Conservation (phyloP, 1,140 invertebrate genomes). For the Drosophila yakuba region DNA sequence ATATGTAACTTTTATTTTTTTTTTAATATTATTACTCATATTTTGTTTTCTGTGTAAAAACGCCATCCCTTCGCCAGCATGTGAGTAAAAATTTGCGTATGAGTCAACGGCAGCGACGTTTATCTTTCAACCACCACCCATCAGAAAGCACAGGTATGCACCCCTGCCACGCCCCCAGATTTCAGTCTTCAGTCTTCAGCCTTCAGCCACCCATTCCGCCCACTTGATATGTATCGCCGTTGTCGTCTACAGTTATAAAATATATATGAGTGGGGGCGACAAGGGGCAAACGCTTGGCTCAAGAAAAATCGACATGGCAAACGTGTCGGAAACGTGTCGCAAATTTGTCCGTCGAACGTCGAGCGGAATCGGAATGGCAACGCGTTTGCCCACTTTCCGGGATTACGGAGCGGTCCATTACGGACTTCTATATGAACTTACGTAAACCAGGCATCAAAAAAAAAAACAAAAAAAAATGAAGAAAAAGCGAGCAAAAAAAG, state of each 20-base stretch:
- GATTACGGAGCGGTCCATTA: constrained; percentile 59
- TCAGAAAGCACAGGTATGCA: constrained; percentile 52
- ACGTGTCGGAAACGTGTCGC: constrained; percentile 80
- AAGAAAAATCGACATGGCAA: constrained; percentile 81
- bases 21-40: background rate
- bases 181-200: background rate
- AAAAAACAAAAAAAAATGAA: background rate
- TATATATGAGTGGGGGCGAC: constrained; percentile 71
- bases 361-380: constrained; percentile 46
- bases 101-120: constrained; percentile 71
- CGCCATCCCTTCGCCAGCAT: constrained; percentile 27
- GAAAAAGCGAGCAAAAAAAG: background rate
- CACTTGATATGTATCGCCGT: constrained; percentile 69
- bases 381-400: constrained; percentile 66
- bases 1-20: background rate
- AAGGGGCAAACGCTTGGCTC: constrained; percentile 70
- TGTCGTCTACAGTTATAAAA: constrained; percentile 72
- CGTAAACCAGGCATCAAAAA: constrained; percentile 7
- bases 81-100: constrained; percentile 81
- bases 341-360: constrained; percentile 63
- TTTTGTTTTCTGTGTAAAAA: background rate
- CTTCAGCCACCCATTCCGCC: constrained; percentile 5
- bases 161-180: constrained; percentile 1
- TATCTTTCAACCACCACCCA: constrained; percentile 74
- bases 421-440: background rate